Base-by-base conservation (phyloP, 2,113 vertebrate species). In the Smithornis capensis region DNA sequence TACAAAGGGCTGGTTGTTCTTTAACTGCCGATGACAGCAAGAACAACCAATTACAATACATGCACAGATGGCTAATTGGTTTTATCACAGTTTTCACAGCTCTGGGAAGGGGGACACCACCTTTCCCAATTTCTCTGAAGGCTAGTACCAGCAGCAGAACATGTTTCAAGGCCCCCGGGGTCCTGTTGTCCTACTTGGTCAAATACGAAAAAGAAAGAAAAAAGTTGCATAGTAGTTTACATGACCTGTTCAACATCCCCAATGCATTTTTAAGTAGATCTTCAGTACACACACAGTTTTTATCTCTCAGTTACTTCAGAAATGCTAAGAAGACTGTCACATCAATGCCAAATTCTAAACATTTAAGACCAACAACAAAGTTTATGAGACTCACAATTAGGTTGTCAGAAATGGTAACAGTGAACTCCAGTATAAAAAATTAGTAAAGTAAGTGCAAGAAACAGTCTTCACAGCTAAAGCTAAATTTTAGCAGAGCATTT, bases 11-110 rank as follows among this genome's bases (percentile, higher is more conserved):
- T 77, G 42, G 64, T 57, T 89, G 83, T 45, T 83, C 93, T 96
- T 80, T 71, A 96, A 89, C 77, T 44, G 86, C 38, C 90, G 74
- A 28, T 71, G 77, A 89, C 77, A 82, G 77, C 73, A 82, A 0
- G 0, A 84, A 63, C 60, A 45, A 91, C 77, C 47, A 77, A 78
- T 89, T 92, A 84, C 69, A 91, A 84, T 10, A 59, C 31, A 82
- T 10, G 81, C 74, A 96, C 95, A 95, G 93, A 92, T 94, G 95
- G 93, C 74, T 96, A 94, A 96, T 87, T 63, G 60, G 64, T 78
- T 89, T 92, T 91, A 55, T 67, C 84, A 94, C 89, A 75, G 42
- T 89, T 87, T 94, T 87, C 87, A 78, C 74, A 95, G 76, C 73
- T 55, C 52, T 71, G 47, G 28, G 24, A 70, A 82, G 56, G 23